These are phyloP conservation scores for Orgyia antiqua DNA, from an alignment of 2,888 invertebrate genomes.

Conservation along the genomic window DNA sequence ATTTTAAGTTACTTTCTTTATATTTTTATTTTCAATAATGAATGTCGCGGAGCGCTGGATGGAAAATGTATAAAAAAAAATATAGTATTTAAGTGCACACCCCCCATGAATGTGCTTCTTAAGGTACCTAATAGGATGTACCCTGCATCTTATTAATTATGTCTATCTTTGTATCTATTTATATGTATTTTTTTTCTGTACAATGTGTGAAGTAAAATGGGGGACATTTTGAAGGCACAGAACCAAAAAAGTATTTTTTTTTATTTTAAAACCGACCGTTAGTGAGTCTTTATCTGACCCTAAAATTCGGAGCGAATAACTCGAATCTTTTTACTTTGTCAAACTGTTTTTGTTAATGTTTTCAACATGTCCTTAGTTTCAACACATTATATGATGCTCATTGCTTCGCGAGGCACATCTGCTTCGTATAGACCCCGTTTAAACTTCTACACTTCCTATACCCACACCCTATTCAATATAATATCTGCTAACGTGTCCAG, in stretches of 20 bases:
- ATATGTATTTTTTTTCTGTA: conserved; percentile 31
- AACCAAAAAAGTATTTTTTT: too few species aligned
- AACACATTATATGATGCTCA: too few species aligned
- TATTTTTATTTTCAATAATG: conserved; percentile 33
- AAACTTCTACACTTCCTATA: conserved; percentile 45
- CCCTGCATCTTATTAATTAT: conserved; percentile 58
- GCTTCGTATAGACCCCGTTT: conserved; percentile 59
- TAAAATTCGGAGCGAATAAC: too few species aligned
- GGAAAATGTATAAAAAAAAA: conserved; percentile 43
- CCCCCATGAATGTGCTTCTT: conserved; percentile 76
- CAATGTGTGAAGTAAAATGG: too few species aligned
- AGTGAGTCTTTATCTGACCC: too few species aligned
- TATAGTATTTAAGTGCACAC: conserved; percentile 68
- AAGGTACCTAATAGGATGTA: conserved; percentile 55
- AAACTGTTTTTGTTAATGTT: too few species aligned
- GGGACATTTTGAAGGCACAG: too few species aligned
- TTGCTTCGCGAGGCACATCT: conserved; percentile 71
- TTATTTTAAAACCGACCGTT: too few species aligned
- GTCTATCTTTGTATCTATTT: conserved; percentile 54
- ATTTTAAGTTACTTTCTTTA: conserved; percentile 28
- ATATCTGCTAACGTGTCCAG: conserved; percentile 46
- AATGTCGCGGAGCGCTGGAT: conserved; percentile 68
- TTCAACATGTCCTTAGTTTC: too few species aligned
- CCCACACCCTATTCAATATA: conserved; percentile 43
- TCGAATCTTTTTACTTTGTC: too few species aligned